phyloP scores from a whole-genome alignment of 1,140 invertebrate genomes.

The Drosophila kanapiae region DNA sequence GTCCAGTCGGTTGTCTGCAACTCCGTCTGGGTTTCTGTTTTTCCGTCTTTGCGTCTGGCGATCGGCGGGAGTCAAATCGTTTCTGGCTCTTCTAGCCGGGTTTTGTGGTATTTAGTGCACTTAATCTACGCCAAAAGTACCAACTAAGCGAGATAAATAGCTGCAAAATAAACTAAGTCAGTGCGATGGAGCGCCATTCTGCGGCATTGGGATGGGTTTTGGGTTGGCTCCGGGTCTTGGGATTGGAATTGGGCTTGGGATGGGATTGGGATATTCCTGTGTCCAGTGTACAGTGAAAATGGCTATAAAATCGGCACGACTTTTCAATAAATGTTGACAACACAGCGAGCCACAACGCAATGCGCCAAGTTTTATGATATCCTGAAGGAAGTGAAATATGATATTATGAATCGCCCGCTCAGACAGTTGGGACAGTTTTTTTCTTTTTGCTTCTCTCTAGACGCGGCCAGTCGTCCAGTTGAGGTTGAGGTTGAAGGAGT shows the following conservation, averaged over 20 bases:
- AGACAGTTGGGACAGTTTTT: conserved; percentile 81
- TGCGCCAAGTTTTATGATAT: conserved; percentile 82
- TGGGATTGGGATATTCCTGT: conserved; percentile 41
- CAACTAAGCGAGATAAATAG: conserved; percentile 84
- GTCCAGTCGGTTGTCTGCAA: conserved; percentile 48
- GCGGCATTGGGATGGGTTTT: conserved; percentile 32
- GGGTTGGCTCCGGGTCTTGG: conserved; percentile 9
- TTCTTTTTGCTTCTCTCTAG: conserved; percentile 20
- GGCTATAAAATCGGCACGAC: conserved; percentile 85
- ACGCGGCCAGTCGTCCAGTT: conserved; percentile 32
- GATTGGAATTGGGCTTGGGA: conserved; percentile 4
- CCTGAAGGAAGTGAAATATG: conserved; percentile 85
- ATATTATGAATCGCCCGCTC: conserved; percentile 80
- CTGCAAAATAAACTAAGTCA: conserved; percentile 82
- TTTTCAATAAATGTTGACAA: conserved; percentile 85
- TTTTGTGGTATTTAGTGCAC: conserved; percentile 78
- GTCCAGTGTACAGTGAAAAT: conserved; percentile 68
- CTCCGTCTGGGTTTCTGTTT: conserved; percentile 43
- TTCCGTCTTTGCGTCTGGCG: conserved; percentile 57
- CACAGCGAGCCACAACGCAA: conserved; percentile 71
- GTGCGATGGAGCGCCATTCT: conserved; percentile 64
- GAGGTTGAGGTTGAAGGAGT: conserved; percentile 42
- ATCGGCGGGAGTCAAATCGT: conserved; percentile 67
- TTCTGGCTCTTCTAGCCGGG: conserved; percentile 61
- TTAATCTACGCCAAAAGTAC: conserved; percentile 84